Evolutionary conservation across 2,113 vertebrate species (phyloP).

Genomic region (Hippopotamus amphibius): DNA sequence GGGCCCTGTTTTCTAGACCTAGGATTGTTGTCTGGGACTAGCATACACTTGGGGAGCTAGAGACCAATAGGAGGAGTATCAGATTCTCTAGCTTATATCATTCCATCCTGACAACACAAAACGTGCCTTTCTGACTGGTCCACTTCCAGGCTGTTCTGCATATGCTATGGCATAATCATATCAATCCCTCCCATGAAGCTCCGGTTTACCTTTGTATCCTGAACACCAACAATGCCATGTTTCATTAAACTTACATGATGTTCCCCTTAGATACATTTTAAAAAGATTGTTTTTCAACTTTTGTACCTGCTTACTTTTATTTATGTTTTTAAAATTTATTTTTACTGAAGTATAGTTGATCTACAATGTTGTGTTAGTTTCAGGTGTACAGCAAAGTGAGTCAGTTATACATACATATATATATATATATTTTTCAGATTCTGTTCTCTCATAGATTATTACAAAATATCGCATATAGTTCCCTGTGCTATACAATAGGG

Average conservation of each 20-base stretch:
- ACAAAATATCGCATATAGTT: not conserved
- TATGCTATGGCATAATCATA: not conserved
- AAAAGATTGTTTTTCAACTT: not conserved
- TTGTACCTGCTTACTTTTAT: not conserved
- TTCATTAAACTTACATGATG: constrained; percentile 4
- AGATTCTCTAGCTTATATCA: not conserved
- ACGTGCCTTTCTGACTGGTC: not conserved
- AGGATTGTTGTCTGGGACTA: not conserved
- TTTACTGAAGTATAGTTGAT: not conserved
- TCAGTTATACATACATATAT: not conserved
- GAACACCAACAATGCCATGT: constrained; percentile 6
- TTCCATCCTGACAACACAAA: constrained; percentile 32
- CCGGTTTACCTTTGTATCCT: not conserved
- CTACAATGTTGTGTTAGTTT: not conserved
- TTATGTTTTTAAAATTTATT: not conserved
- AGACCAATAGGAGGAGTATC: not conserved
- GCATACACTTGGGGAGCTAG: not conserved
- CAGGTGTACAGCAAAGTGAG: not conserved
- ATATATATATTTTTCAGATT: not conserved
- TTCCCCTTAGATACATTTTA: not conserved
- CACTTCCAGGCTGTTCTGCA: not conserved
- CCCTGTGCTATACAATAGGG: not conserved
- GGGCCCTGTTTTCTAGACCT: not conserved
- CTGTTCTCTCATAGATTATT: not conserved
- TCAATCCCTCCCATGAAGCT: not conserved